Conservation (phyloP, 2,888 invertebrate species). For the Parthenolecanium corni region DNA sequence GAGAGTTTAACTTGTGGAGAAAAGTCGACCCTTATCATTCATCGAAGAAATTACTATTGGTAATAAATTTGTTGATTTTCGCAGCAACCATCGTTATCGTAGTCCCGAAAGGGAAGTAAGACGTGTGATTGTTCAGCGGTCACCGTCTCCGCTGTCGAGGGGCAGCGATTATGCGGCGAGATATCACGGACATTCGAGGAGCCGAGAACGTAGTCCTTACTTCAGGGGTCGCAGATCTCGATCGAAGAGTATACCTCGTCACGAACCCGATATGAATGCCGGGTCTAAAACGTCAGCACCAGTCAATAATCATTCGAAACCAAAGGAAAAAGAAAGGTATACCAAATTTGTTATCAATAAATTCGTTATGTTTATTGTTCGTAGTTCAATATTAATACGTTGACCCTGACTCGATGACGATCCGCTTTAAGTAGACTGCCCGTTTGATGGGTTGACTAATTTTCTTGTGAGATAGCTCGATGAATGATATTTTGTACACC, state of each 20-base stretch:
- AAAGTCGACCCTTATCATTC: too few species aligned
- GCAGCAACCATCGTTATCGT: conserved; percentile 13
- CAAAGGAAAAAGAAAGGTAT: neutral
- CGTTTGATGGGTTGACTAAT: too few species aligned
- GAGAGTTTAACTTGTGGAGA: too few species aligned
- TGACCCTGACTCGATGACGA: too few species aligned
- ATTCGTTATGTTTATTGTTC: too few species aligned
- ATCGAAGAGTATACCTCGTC: conserved; percentile 24
- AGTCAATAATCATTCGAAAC: neutral
- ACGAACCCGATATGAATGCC: neutral
- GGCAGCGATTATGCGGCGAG: neutral
- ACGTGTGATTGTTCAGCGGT: neutral
- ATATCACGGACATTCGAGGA: conserved; percentile 7
- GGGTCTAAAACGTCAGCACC: too few species aligned
- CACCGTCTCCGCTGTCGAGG: conserved; percentile 5
- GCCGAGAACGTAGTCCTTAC: conserved; percentile 5
- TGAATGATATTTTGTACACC: too few species aligned
- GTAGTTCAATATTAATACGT: too few species aligned
- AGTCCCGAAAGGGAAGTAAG: neutral
- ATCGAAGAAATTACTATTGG: too few species aligned
- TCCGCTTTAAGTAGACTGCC: too few species aligned
- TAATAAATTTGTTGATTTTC: neutral
- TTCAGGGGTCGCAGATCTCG: conserved; percentile 18
- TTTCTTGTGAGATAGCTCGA: too few species aligned
- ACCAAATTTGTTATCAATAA: neutral